These are phyloP conservation scores for Actinostola sp. DNA, from an alignment of 92 coral and sea anemone genomes.

Conservation along the genomic window DNA sequence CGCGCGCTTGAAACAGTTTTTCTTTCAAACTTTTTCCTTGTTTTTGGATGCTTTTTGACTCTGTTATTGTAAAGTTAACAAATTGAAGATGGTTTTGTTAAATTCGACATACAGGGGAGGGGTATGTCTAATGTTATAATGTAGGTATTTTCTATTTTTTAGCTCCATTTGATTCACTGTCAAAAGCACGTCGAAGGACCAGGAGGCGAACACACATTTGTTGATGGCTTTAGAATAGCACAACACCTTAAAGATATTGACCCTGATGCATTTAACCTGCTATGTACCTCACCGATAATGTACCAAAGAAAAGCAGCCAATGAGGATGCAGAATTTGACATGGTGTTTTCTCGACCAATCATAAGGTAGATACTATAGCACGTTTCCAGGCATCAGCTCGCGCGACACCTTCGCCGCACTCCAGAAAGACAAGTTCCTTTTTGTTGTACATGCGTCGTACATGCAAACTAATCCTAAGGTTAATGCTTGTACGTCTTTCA, in stretches of 20 bases:
- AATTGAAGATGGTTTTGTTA: too few species aligned
- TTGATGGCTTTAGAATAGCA: conserved; percentile 47
- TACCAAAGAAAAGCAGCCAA: conserved; percentile 40
- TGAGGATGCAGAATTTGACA: conserved; percentile 27
- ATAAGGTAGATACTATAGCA: conserved; percentile 18
- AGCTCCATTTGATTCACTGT: conserved; percentile 51
- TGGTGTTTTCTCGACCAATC: conserved; percentile 35
- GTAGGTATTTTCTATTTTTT: not conserved
- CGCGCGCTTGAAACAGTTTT: too few species aligned
- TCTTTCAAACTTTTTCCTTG: too few species aligned
- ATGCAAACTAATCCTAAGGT: too few species aligned
- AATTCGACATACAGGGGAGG: not conserved
- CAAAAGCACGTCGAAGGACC: conserved; percentile 19
- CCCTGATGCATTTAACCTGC: conserved; percentile 37
- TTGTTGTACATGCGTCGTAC: too few species aligned
- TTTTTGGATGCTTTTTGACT: too few species aligned
- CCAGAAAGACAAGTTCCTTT: too few species aligned
- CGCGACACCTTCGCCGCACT: too few species aligned
- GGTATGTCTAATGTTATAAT: not conserved
- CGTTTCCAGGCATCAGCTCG: too few species aligned
- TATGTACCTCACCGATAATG: conserved; percentile 33
- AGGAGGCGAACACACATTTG: conserved; percentile 44
- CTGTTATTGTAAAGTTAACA: too few species aligned
- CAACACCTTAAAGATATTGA: conserved; percentile 32
- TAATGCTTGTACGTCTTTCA: too few species aligned